A percentile compares a stretch with the other conserved stretches of the same genome.
phyloP scores from a whole-genome alignment of 1,140 invertebrate genomes.

The Cyclargus thomasi region DNA sequence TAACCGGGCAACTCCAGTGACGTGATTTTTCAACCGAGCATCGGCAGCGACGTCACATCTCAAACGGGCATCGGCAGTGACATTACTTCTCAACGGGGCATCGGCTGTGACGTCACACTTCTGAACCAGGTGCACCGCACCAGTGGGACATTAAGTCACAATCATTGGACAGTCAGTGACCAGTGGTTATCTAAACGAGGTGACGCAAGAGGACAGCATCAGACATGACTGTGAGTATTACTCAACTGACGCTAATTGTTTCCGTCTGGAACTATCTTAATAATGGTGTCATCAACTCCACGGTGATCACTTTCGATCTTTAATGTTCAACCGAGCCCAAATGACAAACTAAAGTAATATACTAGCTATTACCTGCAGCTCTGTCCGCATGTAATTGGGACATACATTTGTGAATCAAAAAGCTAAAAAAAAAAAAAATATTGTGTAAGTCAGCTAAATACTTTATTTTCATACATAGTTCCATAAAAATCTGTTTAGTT shows the following conservation, averaged over 20 bases:
- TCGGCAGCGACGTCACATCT: no score
- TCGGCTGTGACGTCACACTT: not conserved
- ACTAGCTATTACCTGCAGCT: no score
- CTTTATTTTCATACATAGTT: no score
- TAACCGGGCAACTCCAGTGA: not conserved
- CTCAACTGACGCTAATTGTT: not conserved
- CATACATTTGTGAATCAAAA: no score
- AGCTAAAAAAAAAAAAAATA: no score
- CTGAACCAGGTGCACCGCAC: not conserved
- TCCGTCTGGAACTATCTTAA: not conserved
- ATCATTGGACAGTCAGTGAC: not conserved
- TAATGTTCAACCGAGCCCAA: not conserved
- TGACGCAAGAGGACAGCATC: conserved; percentile 23
- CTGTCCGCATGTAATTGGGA: no score
- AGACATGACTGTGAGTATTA: conserved; percentile 45
- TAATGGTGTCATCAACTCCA: not conserved
- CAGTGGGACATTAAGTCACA: not conserved
- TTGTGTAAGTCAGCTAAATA: no score
- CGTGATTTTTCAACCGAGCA: not conserved
- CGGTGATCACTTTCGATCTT: not conserved
- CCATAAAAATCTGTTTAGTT: no score
- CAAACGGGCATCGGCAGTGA: no score
- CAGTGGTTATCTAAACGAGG: not conserved
- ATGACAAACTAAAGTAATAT: not conserved
- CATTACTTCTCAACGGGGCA: no score